A percentile compares a stretch with the other conserved stretches of the same genome.
Conservation (phyloP, 2,888 invertebrate genomes). For the Enchytraeus crypticus region DNA sequence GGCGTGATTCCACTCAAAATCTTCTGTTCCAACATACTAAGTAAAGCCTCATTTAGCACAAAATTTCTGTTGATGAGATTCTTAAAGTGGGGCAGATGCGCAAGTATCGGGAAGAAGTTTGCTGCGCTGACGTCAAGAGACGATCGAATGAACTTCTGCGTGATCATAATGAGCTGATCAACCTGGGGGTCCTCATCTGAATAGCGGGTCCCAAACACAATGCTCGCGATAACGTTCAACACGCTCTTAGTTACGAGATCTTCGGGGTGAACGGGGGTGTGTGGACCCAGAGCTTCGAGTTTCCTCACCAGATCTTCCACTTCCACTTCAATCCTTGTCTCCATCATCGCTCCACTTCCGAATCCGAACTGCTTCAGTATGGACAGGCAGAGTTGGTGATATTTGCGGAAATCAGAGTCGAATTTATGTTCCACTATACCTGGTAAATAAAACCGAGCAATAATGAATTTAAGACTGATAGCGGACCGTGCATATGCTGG, state of each 20-base stretch:
- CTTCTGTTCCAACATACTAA: neutral
- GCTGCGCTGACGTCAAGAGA: neutral
- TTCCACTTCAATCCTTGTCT: conserved; percentile 2
- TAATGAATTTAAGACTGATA: no score
- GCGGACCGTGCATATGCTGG: no score
- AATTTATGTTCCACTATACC: neutral
- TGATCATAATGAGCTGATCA: neutral
- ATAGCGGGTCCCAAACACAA: neutral
- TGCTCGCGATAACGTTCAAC: conserved; percentile 1
- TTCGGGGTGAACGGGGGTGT: neutral
- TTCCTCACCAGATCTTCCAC: neutral
- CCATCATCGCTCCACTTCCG: conserved; percentile 2
- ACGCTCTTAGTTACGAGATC: neutral
- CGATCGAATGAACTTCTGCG: neutral
- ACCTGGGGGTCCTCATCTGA: neutral
- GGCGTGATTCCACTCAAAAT: neutral
- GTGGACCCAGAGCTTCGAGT: neutral
- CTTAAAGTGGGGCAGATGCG: neutral
- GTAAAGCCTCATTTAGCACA: neutral
- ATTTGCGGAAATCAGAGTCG: neutral
- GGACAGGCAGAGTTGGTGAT: neutral
- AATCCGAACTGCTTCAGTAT: conserved; percentile 7
- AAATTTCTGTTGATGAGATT: neutral
- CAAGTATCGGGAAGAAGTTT: conserved; percentile 1
- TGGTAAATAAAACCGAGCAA: neutral